These are phyloP conservation scores for Uloborus diversus DNA, from an alignment of 1,140 invertebrate species.

Conservation along the genomic window DNA sequence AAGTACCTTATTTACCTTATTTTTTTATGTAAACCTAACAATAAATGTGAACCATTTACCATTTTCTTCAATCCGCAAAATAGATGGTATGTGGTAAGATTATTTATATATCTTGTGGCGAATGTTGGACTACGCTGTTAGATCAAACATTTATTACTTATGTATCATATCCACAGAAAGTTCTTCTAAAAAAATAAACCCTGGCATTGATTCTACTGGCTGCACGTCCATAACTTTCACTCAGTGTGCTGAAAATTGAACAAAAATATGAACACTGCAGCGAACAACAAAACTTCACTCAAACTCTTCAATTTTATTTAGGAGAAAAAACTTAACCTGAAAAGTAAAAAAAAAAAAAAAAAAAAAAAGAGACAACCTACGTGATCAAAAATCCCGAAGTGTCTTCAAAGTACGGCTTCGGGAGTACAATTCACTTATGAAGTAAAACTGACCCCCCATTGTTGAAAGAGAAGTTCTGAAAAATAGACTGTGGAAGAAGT, in stretches of 20 bases:
- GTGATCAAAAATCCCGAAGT: slow-evolving; percentile 34
- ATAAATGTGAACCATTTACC: too few relatives aligned
- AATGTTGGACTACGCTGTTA: too few relatives aligned
- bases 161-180: not conserved
- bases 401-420: not conserved
- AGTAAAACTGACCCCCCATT: not conserved
- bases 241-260: slow-evolving; percentile 4
- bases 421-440: not conserved
- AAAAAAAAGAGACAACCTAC: slow-evolving; percentile 33
- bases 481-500: not conserved
- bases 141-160: not conserved
- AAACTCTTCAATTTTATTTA: slow-evolving; percentile 54
- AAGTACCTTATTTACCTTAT: too few relatives aligned
- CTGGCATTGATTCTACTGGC: not conserved
- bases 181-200: not conserved
- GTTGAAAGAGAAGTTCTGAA: slow-evolving; percentile 11
- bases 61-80: too few relatives aligned
- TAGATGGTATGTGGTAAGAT: too few relatives aligned
- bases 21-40: too few relatives aligned
- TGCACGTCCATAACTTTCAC: slow-evolving; percentile 45
- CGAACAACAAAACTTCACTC: slow-evolving; percentile 37
- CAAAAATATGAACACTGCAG: slow-evolving; percentile 42
- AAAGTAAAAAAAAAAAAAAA: slow-evolving; percentile 27
- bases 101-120: too few relatives aligned
- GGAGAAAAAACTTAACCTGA: slow-evolving; percentile 28